phyloP scores from a whole-genome alignment of 2,888 invertebrate genomes.

The Iselma pallidipennis region DNA sequence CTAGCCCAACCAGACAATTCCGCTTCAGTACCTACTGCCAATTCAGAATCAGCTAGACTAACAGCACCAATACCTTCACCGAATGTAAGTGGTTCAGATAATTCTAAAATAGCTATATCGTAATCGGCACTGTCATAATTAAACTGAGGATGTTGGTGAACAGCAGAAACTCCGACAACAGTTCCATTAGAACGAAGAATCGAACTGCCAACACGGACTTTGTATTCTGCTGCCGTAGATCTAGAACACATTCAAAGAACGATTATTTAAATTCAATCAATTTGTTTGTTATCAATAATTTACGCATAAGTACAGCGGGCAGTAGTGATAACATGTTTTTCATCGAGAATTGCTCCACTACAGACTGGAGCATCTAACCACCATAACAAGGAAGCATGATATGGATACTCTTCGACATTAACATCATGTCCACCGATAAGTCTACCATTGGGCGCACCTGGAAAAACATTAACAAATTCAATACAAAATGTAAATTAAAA shows the following conservation, averaged over 20 bases:
- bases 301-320: slow-evolving; percentile 37
- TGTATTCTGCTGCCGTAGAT: background rate
- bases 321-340: slow-evolving; percentile 33
- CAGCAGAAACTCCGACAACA: background rate
- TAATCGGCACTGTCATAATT: background rate
- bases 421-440: slow-evolving; percentile 58
- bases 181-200: background rate
- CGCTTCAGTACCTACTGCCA: background rate
- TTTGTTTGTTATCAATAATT: background rate
- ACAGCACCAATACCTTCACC: background rate
- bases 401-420: slow-evolving; percentile 59
- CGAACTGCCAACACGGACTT: background rate
- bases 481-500: background rate
- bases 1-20: background rate
- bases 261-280: too few relatives aligned
- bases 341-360: slow-evolving; percentile 55
- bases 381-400: slow-evolving; percentile 60
- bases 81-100: background rate
- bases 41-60: background rate
- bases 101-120: background rate
- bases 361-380: slow-evolving; percentile 60
- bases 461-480: background rate
- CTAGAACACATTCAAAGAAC: background rate
- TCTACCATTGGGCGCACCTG: slow-evolving; percentile 24
- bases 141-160: background rate